Conservation (phyloP, 2,113 vertebrate genomes). For the Halcyon malimbica region DNA sequence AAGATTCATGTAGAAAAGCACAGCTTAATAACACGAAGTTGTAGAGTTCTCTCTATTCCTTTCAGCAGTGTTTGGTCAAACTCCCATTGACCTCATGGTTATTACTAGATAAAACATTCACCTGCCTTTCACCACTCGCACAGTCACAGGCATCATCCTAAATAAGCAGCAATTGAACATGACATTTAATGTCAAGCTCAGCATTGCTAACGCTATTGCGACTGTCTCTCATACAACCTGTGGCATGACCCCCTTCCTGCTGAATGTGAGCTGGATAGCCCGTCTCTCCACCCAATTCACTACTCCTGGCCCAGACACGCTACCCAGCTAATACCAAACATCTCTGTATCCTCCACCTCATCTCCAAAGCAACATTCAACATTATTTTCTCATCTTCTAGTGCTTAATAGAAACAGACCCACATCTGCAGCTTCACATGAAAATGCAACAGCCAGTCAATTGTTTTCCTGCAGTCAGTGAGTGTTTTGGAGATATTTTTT, state of each 20-base stretch:
- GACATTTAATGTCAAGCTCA: slow-evolving; percentile 48
- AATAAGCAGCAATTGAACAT: slow-evolving; percentile 55
- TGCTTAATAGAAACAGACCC: neutral
- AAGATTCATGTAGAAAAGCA: neutral
- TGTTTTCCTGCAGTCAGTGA: neutral
- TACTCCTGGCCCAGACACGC: neutral
- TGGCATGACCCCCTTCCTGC: neutral
- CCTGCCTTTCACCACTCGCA: slow-evolving; percentile 43
- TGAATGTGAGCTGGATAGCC: neutral
- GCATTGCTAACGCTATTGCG: slow-evolving; percentile 47
- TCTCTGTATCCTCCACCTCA: neutral
- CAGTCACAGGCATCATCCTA: slow-evolving; percentile 35
- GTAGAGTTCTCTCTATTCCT: neutral
- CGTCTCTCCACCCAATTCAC: neutral
- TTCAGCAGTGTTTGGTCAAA: slow-evolving; percentile 23
- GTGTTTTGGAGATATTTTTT: too few species aligned
- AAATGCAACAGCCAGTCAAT: neutral
- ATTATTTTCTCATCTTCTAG: neutral
- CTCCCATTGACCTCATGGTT: slow-evolving; percentile 24
- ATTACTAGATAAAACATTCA: slow-evolving; percentile 67
- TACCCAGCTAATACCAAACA: neutral
- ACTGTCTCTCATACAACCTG: slow-evolving; percentile 9
- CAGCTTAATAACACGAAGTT: neutral
- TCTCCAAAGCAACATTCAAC: neutral
- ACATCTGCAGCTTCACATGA: neutral